Evolutionary conservation across 1,140 invertebrate genomes (phyloP).

Genomic region (Pogonognathellus flavescens): DNA sequence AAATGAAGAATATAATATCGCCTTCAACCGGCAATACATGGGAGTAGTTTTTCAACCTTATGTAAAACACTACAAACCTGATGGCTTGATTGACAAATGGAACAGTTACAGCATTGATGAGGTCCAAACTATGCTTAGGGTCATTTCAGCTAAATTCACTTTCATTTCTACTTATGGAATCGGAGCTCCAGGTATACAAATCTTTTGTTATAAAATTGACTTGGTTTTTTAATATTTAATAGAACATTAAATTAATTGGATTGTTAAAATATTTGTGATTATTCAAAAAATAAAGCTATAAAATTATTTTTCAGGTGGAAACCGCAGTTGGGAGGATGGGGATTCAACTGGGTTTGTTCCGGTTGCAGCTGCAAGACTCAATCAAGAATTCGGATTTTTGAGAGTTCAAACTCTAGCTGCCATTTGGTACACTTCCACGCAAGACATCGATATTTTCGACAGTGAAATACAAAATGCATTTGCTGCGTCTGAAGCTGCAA

Average conservation of each 20-base stretch:
- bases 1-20: neutral
- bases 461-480: constrained; percentile 26
- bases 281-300: too few species aligned
- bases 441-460: neutral
- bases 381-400: neutral
- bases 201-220: neutral
- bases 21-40: neutral
- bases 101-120: neutral
- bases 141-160: neutral
- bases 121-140: neutral
- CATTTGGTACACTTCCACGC: neutral
- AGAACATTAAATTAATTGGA: too few species aligned
- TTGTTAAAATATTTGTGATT: too few species aligned
- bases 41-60: neutral
- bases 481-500: neutral
- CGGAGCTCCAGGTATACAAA: neutral
- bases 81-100: neutral
- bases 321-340: neutral
- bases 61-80: neutral
- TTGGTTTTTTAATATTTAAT: neutral
- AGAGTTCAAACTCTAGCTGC: neutral
- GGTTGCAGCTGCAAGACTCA: neutral
- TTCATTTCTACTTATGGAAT: constrained; percentile 10
- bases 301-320: constrained; percentile 1
- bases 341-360: constrained; percentile 6